A percentile compares a stretch with the other conserved stretches of the same genome.
Conservation (phyloP, 2,113 vertebrate genomes). For the Butorides virescens region DNA sequence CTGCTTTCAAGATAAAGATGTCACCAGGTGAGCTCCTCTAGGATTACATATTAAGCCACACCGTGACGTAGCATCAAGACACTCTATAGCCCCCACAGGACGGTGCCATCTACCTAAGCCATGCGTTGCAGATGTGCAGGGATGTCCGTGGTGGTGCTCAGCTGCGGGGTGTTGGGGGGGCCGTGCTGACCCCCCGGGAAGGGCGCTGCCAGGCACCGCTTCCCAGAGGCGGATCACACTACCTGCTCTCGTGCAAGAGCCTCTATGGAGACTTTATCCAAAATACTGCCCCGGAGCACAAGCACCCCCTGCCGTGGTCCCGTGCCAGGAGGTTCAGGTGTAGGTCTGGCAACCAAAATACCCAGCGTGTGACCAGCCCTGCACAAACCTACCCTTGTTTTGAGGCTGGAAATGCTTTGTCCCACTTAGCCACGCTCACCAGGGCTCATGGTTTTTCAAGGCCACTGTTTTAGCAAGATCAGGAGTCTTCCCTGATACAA, state of each 20-base stretch:
- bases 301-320: rapidly evolving
- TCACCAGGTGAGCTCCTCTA: constrained; percentile 22
- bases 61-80: rapidly evolving
- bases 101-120: rapidly evolving
- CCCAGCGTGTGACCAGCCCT: not conserved
- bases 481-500: not conserved
- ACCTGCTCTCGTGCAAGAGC: not conserved
- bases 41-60: not conserved
- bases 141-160: not conserved
- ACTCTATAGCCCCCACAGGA: rapidly evolving
- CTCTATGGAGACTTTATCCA: not conserved
- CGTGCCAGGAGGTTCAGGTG: not conserved
- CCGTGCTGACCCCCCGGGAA: rapidly evolving
- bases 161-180: rapidly evolving
- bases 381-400: not conserved
- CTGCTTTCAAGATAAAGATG: not conserved
- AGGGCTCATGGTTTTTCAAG: not conserved
- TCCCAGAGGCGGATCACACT: not conserved
- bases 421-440: not conserved
- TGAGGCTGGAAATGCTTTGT: not conserved
- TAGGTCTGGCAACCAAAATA: not conserved
- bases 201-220: not conserved
- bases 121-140: rapidly evolving
- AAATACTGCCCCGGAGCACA: not conserved
- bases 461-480: not conserved